Evolutionary conservation across 1,140 invertebrate species (phyloP), one percentile per base, ranked within the genome.

Genomic region (Monochamus saltuarius): DNA sequence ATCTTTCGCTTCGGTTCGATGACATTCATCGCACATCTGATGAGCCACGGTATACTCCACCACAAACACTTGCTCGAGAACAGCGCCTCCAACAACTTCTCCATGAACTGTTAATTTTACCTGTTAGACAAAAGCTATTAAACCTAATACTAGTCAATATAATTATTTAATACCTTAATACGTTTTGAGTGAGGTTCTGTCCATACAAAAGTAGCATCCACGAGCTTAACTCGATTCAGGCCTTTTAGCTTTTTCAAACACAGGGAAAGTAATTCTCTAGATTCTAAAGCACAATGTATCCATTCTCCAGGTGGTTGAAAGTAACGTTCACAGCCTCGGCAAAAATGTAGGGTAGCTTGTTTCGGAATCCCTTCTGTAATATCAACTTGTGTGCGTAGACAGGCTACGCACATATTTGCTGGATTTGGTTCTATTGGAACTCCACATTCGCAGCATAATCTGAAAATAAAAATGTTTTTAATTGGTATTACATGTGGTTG

Each of bases 141-240:
- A 42, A n/a, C 40, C 11, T 42, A 10, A 39, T n/a, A 42, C 11
- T 19, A 13, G 13, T 37, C 1, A 56, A 56, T 10, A 13, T 45
- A 47, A 55, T 17, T 14, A 38, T 16, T 11, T 55, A 97, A 35
- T 47, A 70, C 69, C 82, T 99, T 99, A 22, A 99, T 87, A 60
- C 97, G 84, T 78, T 95, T 97, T 0, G 97, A 99, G 83, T 99
- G 97, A 56, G 97, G 95, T 75, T 99, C 98, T 35, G 97, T 99
- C 97, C 97, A 99, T 3, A 98, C 84, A 82, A 99, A 99, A 6
- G 89, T 87, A 50, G 98, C 97, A 85, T 99, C 96, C 42, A 98
- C 83, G 4, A 99, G 78, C 74, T 91, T 91, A 0, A 97, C 90
- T 76, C 89, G 87, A 67, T 89, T 93, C 0, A 98, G 80, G 4